Evolutionary conservation across 2,797 vertebrate species (phyloP), one percentile per base, ranked within the genome.

Genomic region (Craterocephalus amniculus): DNA sequence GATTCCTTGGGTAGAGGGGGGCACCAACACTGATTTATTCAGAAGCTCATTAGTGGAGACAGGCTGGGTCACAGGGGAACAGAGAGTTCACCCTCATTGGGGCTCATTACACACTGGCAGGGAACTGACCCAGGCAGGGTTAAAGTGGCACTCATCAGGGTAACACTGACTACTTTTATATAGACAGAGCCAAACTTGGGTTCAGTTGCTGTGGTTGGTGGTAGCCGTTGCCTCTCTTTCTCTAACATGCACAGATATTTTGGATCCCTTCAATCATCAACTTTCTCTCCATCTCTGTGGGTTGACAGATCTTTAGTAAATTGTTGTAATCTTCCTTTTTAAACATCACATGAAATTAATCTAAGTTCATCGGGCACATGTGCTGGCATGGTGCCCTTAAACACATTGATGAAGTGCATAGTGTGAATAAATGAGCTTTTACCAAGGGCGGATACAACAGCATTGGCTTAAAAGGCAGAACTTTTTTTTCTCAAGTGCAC

Each of bases 1-100:
- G 59, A 70, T 81, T 54, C 62, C 40, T 57, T 58, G 43, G 63
- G 80, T 73, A 51, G 51, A 56, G 45, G 52, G 78, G 22, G 70
- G 60, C 52, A 76, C 79, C 79, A 82, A 85, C 76, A 83, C 70
- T 88, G 90, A 93, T 94, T 92, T 91, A 94, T 93, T 93, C 93
- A 91, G 91, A 87, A 87, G 89, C 94, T 95, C 93, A 94, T 95
- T 95, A 95, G 90, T 67, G 75, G 80, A 90, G 92, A 92, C 91
- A 94, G 91, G 86, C 83, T 57, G 58, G 83, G 80, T 83, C 90
- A 85, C 74, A 57, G 81, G 87, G 85, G 89, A 90, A 78, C 91
- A 90, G 85, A 80, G 86, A 90, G 91, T 85, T 90, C 88, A 90
- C 76, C 86, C 86, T 92, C 91, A 91, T 87, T 81, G 88, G 91